Evolutionary conservation across 2,888 invertebrate species (phyloP), one percentile per base, ranked within the genome.

Genomic region (Drosophila formosana): DNA sequence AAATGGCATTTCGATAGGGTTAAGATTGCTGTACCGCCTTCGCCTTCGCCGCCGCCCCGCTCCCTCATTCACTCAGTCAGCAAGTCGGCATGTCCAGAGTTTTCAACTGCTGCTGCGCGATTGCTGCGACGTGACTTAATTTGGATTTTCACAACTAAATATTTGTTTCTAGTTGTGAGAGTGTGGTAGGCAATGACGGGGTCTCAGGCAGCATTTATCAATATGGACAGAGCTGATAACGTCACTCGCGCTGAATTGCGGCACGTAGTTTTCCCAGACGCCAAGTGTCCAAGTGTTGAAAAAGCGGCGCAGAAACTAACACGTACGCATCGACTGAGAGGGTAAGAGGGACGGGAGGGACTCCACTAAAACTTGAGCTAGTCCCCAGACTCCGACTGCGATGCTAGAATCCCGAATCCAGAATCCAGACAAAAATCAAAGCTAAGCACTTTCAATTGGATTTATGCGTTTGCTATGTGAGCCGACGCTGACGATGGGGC

Each of bases 121-220:
- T 90, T 91, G 91, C 79, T 80, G 80, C 86, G 89, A 90, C 90
- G 90, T 91, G 90, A 90, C 91, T 90, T 90, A 85, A 91, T 90
- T 90, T 91, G 79, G 89, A 87, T 71, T 87, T 78, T 81, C 72
- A 81, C 73, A 85, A 88, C 88, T 89, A 83, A 82, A 88, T 88
- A 63, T 76, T 80, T 76, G 80, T 79, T 75, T 60, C 55, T 69
- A 45, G 45, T 49, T 56, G 9, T 28, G 1, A 32, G 7, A 9
- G 34, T 4, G 43, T 4, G 11, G 18, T 1, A 11, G 37, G 37
- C 11, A n/a, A 9, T 9, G 32, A 9, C 6, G n/a, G 7, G 46
- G 47, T 37, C 28, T 9, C 8, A 13, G 49, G 39, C n/a, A 56
- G 75, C 80, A 89, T 88, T 85, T 85, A 89, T 89, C 88, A 89